Evolutionary conservation across 2,888 invertebrate species (phyloP), one percentile per base, ranked within the genome.

Genomic region (Caenorhabditis panamensis): DNA sequence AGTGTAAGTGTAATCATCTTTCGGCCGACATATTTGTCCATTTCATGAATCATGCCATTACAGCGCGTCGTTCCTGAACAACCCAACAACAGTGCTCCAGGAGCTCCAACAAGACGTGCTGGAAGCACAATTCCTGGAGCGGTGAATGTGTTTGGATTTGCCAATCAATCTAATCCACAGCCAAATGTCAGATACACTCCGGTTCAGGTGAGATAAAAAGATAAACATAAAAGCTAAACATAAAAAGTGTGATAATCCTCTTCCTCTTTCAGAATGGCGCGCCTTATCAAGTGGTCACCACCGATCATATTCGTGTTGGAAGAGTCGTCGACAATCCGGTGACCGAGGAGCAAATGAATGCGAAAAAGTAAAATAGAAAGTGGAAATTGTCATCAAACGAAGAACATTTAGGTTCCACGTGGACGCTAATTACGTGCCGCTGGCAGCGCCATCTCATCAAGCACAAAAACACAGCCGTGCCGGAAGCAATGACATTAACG

Each of bases 331-430:
- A 75, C 53, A 80, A 68, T 71, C 75, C 80, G 18, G 54, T 79
- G 31, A 80, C 80, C 5, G 80, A 75, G 24, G 81, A 76, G 54
- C 63, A 77, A 59, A 77, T 81, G 81, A 81, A 80, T 66, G 75
- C 64, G 0, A 80, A 80, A 24, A 75, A 75, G 75, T 75, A n/a
- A 24, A 56, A 59, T 2, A 6, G 13, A 26, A 3, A 13, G 1
- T n/a, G 6, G n/a, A 44, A n/a, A 41, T 44, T 26, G 13, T 18
- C 37, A 0, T 26, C 3, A 26, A 51, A 36, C n/a, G 6, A 22
- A 1, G 18, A 24, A 0, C 1, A 22, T 67, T 72, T 31, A 22
- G 79, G 54, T 79, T 67, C 75, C 76, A 76, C 26, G 81, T 81
- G 3, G 81, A 81, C 20, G n/a, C 80, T 3, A 71, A 36, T 31